Evolutionary conservation across 2,888 invertebrate genomes (phyloP).

Genomic region (Euclidia mi): DNA sequence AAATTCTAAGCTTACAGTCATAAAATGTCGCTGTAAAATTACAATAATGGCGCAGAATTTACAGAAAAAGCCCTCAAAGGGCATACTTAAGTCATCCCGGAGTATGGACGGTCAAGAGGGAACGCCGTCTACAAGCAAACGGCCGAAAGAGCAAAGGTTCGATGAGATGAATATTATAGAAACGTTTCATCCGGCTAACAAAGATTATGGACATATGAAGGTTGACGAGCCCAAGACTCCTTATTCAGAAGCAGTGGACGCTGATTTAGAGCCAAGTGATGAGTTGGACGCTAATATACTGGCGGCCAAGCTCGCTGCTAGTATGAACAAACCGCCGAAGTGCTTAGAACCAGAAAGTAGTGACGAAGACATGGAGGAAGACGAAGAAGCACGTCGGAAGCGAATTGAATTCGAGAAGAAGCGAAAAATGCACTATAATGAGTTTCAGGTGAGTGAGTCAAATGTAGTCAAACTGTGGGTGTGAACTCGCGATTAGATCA

Average conservation of each 20-base stretch:
- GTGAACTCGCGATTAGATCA: conserved; percentile 46
- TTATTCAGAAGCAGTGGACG: conserved; percentile 91
- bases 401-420: conserved; percentile 97
- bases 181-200: conserved; percentile 99
- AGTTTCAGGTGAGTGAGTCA: conserved; percentile 91
- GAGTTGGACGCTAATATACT: conserved; percentile 93
- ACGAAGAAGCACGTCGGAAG: conserved; percentile 91
- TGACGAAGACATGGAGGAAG: conserved; percentile 90
- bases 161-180: conserved; percentile 99
- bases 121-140: conserved; percentile 82
- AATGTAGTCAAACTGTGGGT: conserved; percentile 27
- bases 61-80: conserved; percentile 95
- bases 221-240: conserved; percentile 99
- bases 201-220: conserved; percentile 99
- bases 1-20: conserved; percentile 41
- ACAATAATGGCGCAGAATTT: conserved; percentile 93
- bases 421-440: conserved; percentile 99
- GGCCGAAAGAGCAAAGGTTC: conserved; percentile 94
- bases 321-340: conserved; percentile 87
- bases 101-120: conserved; percentile 94
- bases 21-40: conserved; percentile 67
- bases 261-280: conserved; percentile 90
- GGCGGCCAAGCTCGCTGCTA: conserved; percentile 92
- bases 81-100: conserved; percentile 97
- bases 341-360: conserved; percentile 86